phyloP scores from a whole-genome alignment of 2,888 invertebrate species.

The Orchesella flavescens region DNA sequence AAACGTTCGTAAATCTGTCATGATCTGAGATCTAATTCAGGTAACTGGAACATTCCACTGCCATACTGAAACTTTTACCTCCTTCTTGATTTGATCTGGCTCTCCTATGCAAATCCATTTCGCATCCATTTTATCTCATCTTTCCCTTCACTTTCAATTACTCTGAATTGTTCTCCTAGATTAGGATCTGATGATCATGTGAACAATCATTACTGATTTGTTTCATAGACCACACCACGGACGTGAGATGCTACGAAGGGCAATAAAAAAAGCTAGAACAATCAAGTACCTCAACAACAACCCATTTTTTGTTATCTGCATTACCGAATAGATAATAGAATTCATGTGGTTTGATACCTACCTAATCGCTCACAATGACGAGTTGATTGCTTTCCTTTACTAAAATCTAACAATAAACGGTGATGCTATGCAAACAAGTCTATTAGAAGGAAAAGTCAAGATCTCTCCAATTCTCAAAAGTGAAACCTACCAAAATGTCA shows the following conservation, averaged over 20 bases:
- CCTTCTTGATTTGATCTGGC: background rate
- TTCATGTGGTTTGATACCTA: background rate
- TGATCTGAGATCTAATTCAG: too few species aligned
- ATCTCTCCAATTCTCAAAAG: slow-evolving; percentile 28
- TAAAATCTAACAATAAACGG: background rate
- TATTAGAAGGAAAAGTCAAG: background rate
- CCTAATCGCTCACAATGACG: background rate
- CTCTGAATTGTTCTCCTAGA: too few species aligned
- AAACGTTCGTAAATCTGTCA: too few species aligned
- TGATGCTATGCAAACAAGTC: background rate
- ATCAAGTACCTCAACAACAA: too few species aligned
- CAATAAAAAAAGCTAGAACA: too few species aligned
- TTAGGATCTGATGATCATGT: too few species aligned
- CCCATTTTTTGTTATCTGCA: too few species aligned
- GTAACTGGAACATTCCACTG: background rate
- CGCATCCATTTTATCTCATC: too few species aligned
- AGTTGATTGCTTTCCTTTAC: background rate
- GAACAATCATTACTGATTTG: too few species aligned
- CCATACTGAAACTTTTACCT: background rate
- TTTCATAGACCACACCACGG: too few species aligned
- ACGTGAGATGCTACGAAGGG: too few species aligned
- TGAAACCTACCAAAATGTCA: slow-evolving; percentile 43
- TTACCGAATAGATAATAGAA: background rate
- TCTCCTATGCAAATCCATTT: background rate
- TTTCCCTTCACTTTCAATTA: too few species aligned